Base-by-base conservation (phyloP, 2,888 invertebrate genomes). In the Cetonia aurata region DNA sequence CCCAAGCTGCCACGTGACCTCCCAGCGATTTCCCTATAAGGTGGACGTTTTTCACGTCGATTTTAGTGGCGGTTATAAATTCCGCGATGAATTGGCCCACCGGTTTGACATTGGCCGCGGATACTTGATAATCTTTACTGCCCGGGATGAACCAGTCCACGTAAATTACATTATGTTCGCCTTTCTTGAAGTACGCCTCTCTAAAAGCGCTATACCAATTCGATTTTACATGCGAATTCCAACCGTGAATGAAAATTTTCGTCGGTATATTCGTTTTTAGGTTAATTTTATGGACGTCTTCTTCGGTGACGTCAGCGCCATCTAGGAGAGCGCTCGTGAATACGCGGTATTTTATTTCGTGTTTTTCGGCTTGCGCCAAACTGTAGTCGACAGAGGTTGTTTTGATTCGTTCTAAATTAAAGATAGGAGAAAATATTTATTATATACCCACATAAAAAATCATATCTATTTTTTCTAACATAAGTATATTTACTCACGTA, bases 221-320 rank as follows among this genome's bases (percentile, higher is more conserved):
- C 44, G 83, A 83, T 50, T 79, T 80, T 33, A 82, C 81, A 68
- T 83, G 85, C 0, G 85, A 85, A 65, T 85, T 85, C 85, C 86
- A 87, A 12, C 87, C 87, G 68, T 87, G 87, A 17, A 86, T 84
- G 48, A 87, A 81, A 10, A 86, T 77, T 75, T 86, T 85, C 0
- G 86, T 86, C 52, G 81, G 80, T 19, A 77, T 25, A 6, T 75
- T 73, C 66, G 71, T 75, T 9, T 75, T 72, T 59, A 73, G 74
- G 15, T 67, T 67, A n/a, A 66, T 10, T 15, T 53, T 62, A 46
- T 65, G 12, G 1, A 73, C 67, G 48, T 71, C 76, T 60, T 78
- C 75, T 69, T 76, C 75, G 9, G 75, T 76, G 53, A 80, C 12
- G 6, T 72, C 41, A 41, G 71, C 73, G 6, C 75, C 76, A 4